Evolutionary conservation across 2,113 vertebrate species (phyloP), one percentile per base, ranked within the genome.

Genomic region (Damaliscus lunatus): DNA sequence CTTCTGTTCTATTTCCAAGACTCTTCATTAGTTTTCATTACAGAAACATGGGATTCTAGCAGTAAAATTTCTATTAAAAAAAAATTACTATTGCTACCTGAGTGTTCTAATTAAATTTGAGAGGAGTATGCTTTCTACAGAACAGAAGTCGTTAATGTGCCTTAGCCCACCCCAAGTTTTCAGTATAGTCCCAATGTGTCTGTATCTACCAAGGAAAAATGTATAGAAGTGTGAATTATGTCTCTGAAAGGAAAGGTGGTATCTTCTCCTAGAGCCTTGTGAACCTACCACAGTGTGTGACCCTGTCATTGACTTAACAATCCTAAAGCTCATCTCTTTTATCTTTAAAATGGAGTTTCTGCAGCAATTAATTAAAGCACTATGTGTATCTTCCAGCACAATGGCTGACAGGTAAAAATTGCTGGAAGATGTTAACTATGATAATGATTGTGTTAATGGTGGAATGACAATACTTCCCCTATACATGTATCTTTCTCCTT

Each of bases 21-120:
- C 7, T 60, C 5, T 57, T 93, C 16, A 82, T 97, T 96, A 83
- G 60, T 57, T 95, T 81, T 87, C 88, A 91, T 91, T 48, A 86
- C 1, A 89, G n/a, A 87, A 91, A 83, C 14, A 43, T 71, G 27
- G 15, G n/a, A 64, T 64, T 89, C 33, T 36, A 85, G 29, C 14
- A 71, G 82, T 15, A 82, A 85, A 88, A 17, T 85, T 91, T 87
- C 48, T 78, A 40, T 87, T 94, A 74, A 4, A 95, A 96, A 90
- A 80, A 52, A 17, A 48, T 50, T 55, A 60, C 25, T 95, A 15
- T 55, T 50, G 1, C 91, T 95, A 31, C 43, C 74, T 64, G 94
- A 93, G 23, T 92, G 14, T 50, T 57, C 21, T 87, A 94, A 94
- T 90, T 96, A 43, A 36, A 48, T 90, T 14, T 82, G 55, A 77